Base-by-base conservation (phyloP, 2,113 vertebrate genomes). In the Tragulus kanchil region DNA sequence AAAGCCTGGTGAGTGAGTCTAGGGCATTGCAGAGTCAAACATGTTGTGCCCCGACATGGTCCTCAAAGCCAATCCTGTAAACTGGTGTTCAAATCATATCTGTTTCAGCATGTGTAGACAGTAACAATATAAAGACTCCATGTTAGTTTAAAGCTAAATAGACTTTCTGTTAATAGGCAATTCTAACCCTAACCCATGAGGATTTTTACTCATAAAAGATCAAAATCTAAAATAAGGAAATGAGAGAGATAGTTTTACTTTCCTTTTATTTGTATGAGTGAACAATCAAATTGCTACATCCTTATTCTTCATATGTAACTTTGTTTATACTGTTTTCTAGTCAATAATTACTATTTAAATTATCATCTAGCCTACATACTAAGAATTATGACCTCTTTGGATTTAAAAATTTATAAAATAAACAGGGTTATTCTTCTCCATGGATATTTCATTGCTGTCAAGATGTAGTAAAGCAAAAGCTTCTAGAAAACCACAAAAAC, bases 371-470 rank as follows among this genome's bases (percentile, higher is more conserved):
- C 71, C 71, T 88, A 56, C 61, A 91, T 62, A 75, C 52, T 92
- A 45, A 77, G 31, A 94, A 89, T 77, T 92, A 31, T 85, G 50
- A 78, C 42, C 19, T 92, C 56, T 93, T 95, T 86, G 15, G 89
- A 77, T 83, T 94, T 77, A 90, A 88, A 89, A 58, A 14, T 71
- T 86, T 86, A 25, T 82, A 77, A 79, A 87, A 65, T 88, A 91
- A 96, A 79, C 17, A 94, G 50, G n/a, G 79, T 59, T 93, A 98
- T 98, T 98, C 97, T 98, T 92, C 92, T 98, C 90, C 89, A 90
- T 81, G 98, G 95, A 94, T 95, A 98, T 98, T 98, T 97, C 98
- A 98, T 99, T 99, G 99, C 99, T 98, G 98, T 98, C 98, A 94
- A 97, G 36, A 36, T 36, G 36, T 2, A 36, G 36, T 36, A 36